Conservation (phyloP, 2,888 invertebrate genomes). For the Spodoptera littoralis region DNA sequence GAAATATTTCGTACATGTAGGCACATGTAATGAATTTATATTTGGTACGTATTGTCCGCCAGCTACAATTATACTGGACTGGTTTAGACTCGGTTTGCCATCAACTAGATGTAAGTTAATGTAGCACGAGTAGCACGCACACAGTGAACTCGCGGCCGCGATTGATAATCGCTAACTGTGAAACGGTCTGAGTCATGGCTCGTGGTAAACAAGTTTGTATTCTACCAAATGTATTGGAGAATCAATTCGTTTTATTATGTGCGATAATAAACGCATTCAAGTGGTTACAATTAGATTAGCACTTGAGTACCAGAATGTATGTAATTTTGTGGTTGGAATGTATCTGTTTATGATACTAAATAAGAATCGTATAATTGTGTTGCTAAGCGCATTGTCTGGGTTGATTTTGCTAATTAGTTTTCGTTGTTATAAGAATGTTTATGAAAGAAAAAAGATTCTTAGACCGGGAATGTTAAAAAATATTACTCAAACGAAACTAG, state of each 20-base stretch:
- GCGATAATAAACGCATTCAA: too few relatives aligned
- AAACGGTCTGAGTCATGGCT: conserved; percentile 33
- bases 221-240: conserved; percentile 33
- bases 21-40: not conserved
- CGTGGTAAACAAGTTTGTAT: conserved; percentile 10
- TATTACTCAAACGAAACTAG: too few relatives aligned
- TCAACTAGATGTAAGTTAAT: conserved; percentile 28
- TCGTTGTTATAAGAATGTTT: too few relatives aligned
- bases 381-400: too few relatives aligned
- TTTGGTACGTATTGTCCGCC: conserved; percentile 10
- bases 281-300: too few relatives aligned
- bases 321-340: too few relatives aligned
- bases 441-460: too few relatives aligned
- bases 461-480: too few relatives aligned
- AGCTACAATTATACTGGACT: conserved; percentile 23
- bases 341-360: too few relatives aligned
- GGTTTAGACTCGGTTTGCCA: conserved; percentile 26
- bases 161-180: conserved; percentile 26
- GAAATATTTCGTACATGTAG: conserved; percentile 10
- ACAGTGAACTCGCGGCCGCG: conserved; percentile 19
- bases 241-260: conserved; percentile 1
- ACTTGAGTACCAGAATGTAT: too few relatives aligned
- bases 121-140: conserved; percentile 18
- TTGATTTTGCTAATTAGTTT: too few relatives aligned
- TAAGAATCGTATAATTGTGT: too few relatives aligned